A percentile compares a stretch with the other conserved stretches of the same genome.
Evolutionary conservation across 2,797 vertebrate species (phyloP).

Genomic region (Aeoliscus strigatus): DNA sequence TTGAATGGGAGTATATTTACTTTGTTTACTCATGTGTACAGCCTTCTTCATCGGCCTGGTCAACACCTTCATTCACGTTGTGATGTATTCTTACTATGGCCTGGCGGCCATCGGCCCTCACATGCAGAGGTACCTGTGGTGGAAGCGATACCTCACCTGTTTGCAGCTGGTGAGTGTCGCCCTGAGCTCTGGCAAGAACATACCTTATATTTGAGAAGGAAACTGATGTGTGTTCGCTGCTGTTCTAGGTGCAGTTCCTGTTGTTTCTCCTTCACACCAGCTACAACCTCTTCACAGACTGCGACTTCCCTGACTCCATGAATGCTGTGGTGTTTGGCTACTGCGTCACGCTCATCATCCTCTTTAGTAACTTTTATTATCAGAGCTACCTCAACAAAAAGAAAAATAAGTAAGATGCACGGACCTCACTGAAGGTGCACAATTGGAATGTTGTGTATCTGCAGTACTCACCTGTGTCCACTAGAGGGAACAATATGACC

Average conservation of each 20-base stretch:
- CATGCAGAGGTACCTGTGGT: conserved; percentile 96
- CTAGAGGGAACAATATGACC: conserved; percentile 48
- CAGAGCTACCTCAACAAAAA: conserved; percentile 62
- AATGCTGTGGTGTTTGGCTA: conserved; percentile 68
- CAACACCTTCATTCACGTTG: conserved; percentile 88
- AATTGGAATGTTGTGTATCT: neutral
- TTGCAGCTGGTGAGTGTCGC: conserved; percentile 85
- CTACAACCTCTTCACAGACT: conserved; percentile 75
- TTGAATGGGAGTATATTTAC: neutral
- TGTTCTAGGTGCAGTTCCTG: conserved; percentile 73
- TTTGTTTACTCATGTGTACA: conserved; percentile 64
- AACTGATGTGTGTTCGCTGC: neutral
- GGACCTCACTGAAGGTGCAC: neutral
- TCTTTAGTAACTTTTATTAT: conserved; percentile 78
- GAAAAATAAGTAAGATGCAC: conserved; percentile 59
- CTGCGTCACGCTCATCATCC: conserved; percentile 72
- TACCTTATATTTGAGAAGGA: neutral
- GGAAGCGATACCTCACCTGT: conserved; percentile 94
- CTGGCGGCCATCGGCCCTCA: conserved; percentile 89
- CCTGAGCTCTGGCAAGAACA: neutral
- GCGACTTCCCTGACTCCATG: conserved; percentile 71
- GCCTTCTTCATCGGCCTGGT: conserved; percentile 91
- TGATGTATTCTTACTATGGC: conserved; percentile 97
- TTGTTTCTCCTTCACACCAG: conserved; percentile 72
- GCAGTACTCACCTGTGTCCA: conserved; percentile 31